These are phyloP conservation scores for Ochotona curzoniae DNA, from an alignment of 2,113 vertebrate genomes.

Conservation along the genomic window DNA sequence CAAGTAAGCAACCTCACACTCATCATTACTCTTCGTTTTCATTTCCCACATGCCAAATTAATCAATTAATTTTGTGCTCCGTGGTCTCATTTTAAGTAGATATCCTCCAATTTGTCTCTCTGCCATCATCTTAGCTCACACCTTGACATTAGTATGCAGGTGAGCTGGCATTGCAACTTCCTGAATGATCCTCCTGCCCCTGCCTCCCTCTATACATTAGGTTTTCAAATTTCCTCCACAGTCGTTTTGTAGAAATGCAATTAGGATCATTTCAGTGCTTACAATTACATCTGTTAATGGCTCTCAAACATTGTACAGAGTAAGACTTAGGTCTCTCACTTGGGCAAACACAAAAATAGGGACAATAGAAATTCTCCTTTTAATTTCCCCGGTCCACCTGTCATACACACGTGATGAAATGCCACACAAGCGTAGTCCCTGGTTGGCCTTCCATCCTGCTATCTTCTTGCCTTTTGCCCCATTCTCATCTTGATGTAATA, in stretches of 20 bases:
- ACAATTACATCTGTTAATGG: not conserved
- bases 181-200: not conserved
- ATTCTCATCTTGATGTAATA: not conserved
- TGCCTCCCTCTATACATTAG: not conserved
- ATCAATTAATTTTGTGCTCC: not conserved
- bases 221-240: not conserved
- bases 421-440: accelerated
- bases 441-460: not conserved
- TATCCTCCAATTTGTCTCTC: not conserved
- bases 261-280: not conserved
- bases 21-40: not conserved
- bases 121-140: not conserved
- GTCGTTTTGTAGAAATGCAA: not conserved
- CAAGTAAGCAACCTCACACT: not conserved
- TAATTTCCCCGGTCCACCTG: not conserved
- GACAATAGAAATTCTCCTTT: not conserved
- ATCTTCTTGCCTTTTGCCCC: not conserved
- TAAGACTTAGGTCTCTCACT: not conserved
- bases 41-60: not conserved
- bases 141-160: not conserved
- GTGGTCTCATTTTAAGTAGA: not conserved
- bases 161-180: not conserved
- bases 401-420: too few species aligned
- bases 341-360: not conserved
- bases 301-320: not conserved